These are phyloP conservation scores for Oreochromis spilurus DNA, from an alignment of 2,113 vertebrate genomes.

Conservation along the genomic window DNA sequence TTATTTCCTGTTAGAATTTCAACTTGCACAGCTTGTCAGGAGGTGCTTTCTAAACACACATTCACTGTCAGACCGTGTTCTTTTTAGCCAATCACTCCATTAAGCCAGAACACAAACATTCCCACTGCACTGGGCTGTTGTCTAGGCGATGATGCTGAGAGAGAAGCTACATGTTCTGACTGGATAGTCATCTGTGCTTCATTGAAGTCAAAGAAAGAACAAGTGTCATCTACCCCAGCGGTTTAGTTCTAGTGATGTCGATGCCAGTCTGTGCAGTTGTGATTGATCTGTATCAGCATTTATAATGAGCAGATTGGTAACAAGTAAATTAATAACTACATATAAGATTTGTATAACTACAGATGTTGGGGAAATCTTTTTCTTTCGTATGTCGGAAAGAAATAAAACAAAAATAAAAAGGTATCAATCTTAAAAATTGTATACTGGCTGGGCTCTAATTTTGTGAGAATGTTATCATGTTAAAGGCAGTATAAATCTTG, in stretches of 20 bases:
- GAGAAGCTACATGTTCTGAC: neutral
- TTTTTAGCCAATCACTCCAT: conserved; percentile 28
- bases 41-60: conserved; percentile 16
- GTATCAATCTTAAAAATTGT: neutral
- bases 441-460: neutral
- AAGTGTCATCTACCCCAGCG: neutral
- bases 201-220: neutral
- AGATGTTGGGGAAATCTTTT: neutral
- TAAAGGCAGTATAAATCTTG: neutral
- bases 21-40: neutral
- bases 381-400: accelerated
- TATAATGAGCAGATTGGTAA: neutral
- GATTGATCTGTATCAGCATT: neutral
- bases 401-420: neutral
- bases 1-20: neutral
- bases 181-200: neutral
- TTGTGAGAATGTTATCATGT: neutral
- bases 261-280: neutral
- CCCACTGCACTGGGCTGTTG: conserved; percentile 22
- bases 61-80: neutral
- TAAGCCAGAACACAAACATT: conserved; percentile 61
- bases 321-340: neutral
- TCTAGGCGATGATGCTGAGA: neutral
- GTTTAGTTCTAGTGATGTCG: accelerated
- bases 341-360: neutral